These are phyloP conservation scores for Pygoscelis antarcticus DNA, from an alignment of 2,113 vertebrate species.

Conservation along the genomic window DNA sequence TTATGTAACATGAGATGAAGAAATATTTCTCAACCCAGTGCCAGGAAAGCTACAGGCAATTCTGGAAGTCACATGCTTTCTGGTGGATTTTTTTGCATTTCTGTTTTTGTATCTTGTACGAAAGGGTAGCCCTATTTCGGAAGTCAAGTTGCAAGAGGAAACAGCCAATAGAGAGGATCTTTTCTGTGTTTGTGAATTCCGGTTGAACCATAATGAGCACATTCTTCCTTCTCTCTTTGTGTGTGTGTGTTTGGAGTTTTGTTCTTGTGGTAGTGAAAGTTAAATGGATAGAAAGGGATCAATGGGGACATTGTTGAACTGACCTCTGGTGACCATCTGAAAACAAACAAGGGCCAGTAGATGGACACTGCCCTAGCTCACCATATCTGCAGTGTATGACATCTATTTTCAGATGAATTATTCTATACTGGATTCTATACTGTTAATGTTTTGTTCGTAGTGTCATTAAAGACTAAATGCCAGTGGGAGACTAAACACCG, in stretches of 20 bases:
- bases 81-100: constrained; percentile 49
- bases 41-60: constrained; percentile 67
- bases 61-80: constrained; percentile 71
- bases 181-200: constrained; percentile 57
- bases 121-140: constrained; percentile 41
- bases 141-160: constrained; percentile 56
- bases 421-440: background rate
- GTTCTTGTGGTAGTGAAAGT: constrained; percentile 55
- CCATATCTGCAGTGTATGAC: background rate
- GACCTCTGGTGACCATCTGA: constrained; percentile 42
- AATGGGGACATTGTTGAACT: constrained; percentile 31
- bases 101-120: constrained; percentile 23
- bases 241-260: constrained; percentile 36
- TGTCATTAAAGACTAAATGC: background rate
- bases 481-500: background rate
- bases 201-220: constrained; percentile 48
- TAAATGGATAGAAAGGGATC: background rate
- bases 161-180: constrained; percentile 18
- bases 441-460: background rate
- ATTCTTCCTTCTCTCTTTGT: constrained; percentile 55
- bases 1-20: constrained; percentile 75
- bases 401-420: background rate
- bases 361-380: background rate
- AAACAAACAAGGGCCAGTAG: background rate
- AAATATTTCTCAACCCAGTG: constrained; percentile 78